These are phyloP conservation scores for Epinotia nisella DNA, from an alignment of 2,888 invertebrate species.

Conservation along the genomic window DNA sequence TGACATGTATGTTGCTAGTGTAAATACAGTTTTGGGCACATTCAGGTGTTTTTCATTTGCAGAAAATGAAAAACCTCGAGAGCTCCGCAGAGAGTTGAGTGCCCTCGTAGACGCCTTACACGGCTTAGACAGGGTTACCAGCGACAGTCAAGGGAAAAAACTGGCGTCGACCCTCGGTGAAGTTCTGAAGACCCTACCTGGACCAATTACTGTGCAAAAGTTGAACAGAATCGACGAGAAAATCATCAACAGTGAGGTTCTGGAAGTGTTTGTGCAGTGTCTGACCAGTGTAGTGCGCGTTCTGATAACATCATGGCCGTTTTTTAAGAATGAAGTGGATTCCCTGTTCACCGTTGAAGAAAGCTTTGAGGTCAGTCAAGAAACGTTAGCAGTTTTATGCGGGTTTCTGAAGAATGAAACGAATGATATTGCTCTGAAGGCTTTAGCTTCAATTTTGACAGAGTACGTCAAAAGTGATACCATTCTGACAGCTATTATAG, in stretches of 20 bases:
- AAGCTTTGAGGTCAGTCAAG: slow-evolving; percentile 71
- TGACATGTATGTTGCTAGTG: slow-evolving; percentile 45
- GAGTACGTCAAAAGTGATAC: slow-evolving; percentile 84
- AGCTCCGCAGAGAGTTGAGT: slow-evolving; percentile 55
- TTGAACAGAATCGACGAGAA: slow-evolving; percentile 80
- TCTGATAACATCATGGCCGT: slow-evolving; percentile 86
- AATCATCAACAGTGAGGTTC: slow-evolving; percentile 61
- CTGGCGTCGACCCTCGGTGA: slow-evolving; percentile 53
- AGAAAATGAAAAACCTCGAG: slow-evolving; percentile 55
- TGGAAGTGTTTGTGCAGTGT: slow-evolving; percentile 79
- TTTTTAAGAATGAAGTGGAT: slow-evolving; percentile 71
- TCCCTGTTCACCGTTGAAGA: slow-evolving; percentile 84
- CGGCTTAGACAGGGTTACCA: slow-evolving; percentile 61
- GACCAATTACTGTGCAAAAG: slow-evolving; percentile 87
- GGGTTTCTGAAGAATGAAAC: slow-evolving; percentile 76
- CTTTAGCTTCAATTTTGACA: slow-evolving; percentile 73
- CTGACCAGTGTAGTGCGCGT: slow-evolving; percentile 77
- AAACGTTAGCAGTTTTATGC: slow-evolving; percentile 77
- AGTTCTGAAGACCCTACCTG: slow-evolving; percentile 72
- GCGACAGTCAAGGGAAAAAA: slow-evolving; percentile 60
- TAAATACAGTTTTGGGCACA: slow-evolving; percentile 76
- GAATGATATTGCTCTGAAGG: slow-evolving; percentile 59
- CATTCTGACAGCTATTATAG: slow-evolving; percentile 80
- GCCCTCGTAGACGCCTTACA: slow-evolving; percentile 65
- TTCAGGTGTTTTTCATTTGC: slow-evolving; percentile 77